Evolutionary conservation across 2,888 invertebrate species (phyloP), one percentile per base, ranked within the genome.

Genomic region (Blastobasis adustella): DNA sequence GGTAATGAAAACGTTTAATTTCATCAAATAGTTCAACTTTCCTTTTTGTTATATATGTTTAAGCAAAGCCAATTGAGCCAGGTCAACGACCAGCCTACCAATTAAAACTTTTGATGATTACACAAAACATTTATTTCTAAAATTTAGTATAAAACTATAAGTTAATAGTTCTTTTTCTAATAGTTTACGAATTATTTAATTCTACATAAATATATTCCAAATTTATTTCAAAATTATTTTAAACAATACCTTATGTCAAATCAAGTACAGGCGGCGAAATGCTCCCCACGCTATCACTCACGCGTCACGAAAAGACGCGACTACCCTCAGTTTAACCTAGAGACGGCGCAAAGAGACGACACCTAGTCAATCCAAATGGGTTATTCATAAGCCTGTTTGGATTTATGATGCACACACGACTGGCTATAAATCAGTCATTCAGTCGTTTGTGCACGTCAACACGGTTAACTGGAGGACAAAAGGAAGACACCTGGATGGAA

Each of bases 1-100:
- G 36, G 49, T 52, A 37, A 45, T 10, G 47, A 54, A 51, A 52
- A 52, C 41, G 37, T 46, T 38, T 47, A 51, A 53, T 50, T 53
- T 50, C 40, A 44, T 47, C 47, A 44, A 43, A 37, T n/a, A 10
- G 1, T 47, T 47, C 2, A 8, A 38, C 38, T 47, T 47, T 47
- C 9, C 6, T 39, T 40, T 40, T 40, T 40, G 1, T 40, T 40
- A 9, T 4, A 4, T 40, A 40, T 8, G 40, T 40, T 40, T 8
- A 40, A 9, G 9, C 4, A 40, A 40, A 40, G 40, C 6, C 9
- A 9, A 8, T 40, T 6, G n/a, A n/a, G n/a, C n/a, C n/a, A n/a
- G n/a, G n/a, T n/a, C n/a, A n/a, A n/a, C 9, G 1, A 40, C 6
- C 6, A 40, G 6, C 9, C 2, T 8, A 40, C 7, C 6, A 40